A percentile compares a stretch with the other conserved stretches of the same genome.
These are phyloP conservation scores for Zelleria hepariella DNA, from an alignment of 2,888 invertebrate genomes.

Conservation along the genomic window DNA sequence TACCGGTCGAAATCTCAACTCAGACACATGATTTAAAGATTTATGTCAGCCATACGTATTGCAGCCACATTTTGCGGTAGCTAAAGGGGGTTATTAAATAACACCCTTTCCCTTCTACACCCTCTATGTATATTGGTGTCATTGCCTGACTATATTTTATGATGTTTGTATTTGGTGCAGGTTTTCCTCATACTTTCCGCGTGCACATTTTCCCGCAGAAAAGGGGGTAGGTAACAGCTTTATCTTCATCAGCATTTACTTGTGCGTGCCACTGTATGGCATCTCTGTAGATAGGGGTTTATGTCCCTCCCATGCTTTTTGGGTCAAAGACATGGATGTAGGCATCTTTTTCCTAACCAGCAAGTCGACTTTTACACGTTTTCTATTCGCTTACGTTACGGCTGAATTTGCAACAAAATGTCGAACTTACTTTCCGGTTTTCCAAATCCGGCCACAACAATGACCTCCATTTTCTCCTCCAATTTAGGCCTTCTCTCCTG, in stretches of 20 bases:
- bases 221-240: not conserved
- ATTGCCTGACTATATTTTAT: not conserved
- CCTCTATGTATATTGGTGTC: not conserved
- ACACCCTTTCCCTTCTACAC: not conserved
- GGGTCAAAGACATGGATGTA: not conserved
- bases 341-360: too few species aligned
- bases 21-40: not conserved
- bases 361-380: not conserved
- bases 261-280: not conserved
- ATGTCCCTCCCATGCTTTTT: not conserved
- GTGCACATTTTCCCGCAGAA: not conserved
- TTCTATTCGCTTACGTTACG: too few species aligned
- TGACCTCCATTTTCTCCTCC: too few species aligned
- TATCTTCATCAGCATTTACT: not conserved
- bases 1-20: too few species aligned
- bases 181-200: not conserved
- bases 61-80: not conserved
- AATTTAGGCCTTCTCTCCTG: too few species aligned
- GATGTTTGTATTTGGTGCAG: not conserved
- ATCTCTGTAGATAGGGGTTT: not conserved
- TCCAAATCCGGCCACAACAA: too few species aligned
- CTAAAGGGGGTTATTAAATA: not conserved
- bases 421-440: too few species aligned
- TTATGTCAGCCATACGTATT: not conserved
- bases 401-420: too few species aligned